Conservation (phyloP, 2,888 invertebrate genomes). For the Ochropleura plecta region DNA sequence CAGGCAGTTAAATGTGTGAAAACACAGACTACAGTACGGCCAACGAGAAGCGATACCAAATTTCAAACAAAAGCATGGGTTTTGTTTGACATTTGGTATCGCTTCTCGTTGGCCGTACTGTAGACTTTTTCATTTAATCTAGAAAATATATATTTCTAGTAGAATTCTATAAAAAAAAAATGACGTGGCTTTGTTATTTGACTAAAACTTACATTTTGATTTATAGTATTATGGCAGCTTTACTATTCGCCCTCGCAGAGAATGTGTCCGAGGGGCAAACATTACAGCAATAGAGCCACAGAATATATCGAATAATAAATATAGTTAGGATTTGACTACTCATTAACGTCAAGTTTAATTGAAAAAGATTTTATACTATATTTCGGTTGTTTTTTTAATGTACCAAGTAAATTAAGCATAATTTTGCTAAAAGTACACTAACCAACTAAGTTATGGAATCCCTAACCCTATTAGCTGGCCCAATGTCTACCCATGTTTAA, state of each 20-base stretch:
- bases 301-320: constrained; percentile 26
- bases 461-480: not conserved
- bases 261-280: constrained; percentile 8
- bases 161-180: constrained; percentile 5
- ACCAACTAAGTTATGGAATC: constrained; percentile 12
- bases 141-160: constrained; percentile 23
- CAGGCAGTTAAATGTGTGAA: constrained; percentile 41
- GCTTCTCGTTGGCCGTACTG: too few species aligned
- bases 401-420: constrained; percentile 39
- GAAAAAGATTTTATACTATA: not conserved
- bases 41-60: too few species aligned
- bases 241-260: constrained; percentile 14
- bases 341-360: not conserved
- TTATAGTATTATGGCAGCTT: constrained; percentile 11
- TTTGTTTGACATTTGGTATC: too few species aligned
- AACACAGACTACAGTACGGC: too few species aligned
- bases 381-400: constrained; percentile 58
- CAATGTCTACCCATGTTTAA: constrained; percentile 25
- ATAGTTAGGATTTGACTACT: constrained; percentile 10
- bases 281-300: constrained; percentile 15
- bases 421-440: constrained; percentile 38
- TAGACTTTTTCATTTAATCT: constrained; percentile 31
- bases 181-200: constrained; percentile 9
- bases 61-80: too few species aligned
- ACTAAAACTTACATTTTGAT: not conserved